Conservation (phyloP, 2,888 invertebrate species). For the Stratiomys singularior region DNA sequence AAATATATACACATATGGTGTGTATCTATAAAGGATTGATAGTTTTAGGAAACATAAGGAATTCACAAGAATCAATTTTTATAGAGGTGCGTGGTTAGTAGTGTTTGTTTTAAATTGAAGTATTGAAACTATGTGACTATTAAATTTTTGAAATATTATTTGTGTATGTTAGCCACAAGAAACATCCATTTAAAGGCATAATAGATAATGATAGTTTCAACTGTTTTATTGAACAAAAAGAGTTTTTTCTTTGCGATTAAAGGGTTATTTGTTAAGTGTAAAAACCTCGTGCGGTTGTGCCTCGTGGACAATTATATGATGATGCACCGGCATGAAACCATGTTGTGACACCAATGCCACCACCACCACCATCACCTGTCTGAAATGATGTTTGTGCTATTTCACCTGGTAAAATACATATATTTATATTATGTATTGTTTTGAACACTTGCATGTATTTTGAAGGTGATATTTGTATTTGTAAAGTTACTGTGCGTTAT, state of each 20-base stretch:
- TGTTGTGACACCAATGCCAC: conserved; percentile 63
- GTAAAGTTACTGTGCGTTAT: too few species aligned
- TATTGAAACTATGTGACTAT: neutral
- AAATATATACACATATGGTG: too few species aligned
- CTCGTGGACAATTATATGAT: conserved; percentile 51
- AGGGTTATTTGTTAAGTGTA: conserved; percentile 26
- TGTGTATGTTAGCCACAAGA: neutral
- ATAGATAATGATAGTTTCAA: neutral
- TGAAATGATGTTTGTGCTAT: conserved; percentile 57
- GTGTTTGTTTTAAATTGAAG: neutral
- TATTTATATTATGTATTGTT: neutral
- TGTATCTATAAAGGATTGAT: too few species aligned
- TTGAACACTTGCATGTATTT: too few species aligned
- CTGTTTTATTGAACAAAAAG: neutral
- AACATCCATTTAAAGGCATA: neutral
- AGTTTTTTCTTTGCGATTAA: neutral
- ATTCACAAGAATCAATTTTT: neutral
- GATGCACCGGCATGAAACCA: conserved; percentile 65
- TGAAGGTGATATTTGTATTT: too few species aligned
- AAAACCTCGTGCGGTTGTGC: conserved; percentile 43
- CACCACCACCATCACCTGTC: conserved; percentile 51
- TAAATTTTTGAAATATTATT: neutral
- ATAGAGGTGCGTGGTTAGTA: neutral
- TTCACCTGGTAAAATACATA: conserved; percentile 59
- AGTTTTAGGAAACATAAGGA: neutral